phyloP scores from a whole-genome alignment of 2,113 vertebrate genomes.

The Ageneiosus marmoratus region DNA sequence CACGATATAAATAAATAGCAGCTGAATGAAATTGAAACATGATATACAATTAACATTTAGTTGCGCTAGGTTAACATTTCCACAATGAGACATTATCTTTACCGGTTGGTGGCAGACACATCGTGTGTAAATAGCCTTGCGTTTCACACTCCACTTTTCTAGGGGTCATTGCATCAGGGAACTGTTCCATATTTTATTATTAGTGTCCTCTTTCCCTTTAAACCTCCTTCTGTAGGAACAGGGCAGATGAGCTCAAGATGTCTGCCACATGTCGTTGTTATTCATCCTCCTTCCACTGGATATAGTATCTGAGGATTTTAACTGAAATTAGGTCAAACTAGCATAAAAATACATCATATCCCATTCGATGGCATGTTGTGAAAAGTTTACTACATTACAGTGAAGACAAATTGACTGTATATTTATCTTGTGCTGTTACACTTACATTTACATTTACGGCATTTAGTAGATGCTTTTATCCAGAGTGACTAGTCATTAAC shows the following conservation, averaged over 20 bases:
- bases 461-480: no score
- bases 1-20: background rate
- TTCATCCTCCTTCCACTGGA: background rate
- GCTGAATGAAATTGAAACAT: background rate
- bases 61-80: background rate
- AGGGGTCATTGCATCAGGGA: slow-evolving; percentile 59
- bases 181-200: slow-evolving; percentile 76
- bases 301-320: background rate
- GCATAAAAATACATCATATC: background rate
- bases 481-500: no score
- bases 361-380: background rate
- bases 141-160: slow-evolving; percentile 45
- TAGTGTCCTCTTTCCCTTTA: slow-evolving; percentile 60
- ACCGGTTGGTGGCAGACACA: background rate
- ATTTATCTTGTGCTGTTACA: no score
- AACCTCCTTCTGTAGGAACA: slow-evolving; percentile 64
- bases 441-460: no score
- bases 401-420: no score
- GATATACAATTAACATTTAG: background rate
- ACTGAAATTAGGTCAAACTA: background rate
- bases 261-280: background rate
- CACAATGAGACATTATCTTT: background rate
- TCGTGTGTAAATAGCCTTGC: slow-evolving; percentile 21
- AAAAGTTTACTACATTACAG: background rate
- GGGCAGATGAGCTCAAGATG: slow-evolving; percentile 17